These are phyloP conservation scores for Plutomurus gul DNA, from an alignment of 1,140 invertebrate genomes.

Conservation along the genomic window DNA sequence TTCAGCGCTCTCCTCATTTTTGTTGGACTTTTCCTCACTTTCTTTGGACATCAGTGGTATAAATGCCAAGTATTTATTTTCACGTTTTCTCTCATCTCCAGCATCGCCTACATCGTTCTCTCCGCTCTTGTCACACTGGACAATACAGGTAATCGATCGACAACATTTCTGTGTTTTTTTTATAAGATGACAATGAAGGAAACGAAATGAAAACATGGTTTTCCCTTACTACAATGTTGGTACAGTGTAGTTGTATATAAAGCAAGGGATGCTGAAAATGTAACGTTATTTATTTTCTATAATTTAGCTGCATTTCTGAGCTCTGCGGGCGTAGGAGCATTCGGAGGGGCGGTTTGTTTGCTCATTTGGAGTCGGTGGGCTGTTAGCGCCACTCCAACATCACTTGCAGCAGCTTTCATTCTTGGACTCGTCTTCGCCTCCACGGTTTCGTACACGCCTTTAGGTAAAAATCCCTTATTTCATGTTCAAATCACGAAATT, in stretches of 20 bases:
- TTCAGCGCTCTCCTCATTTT: slow-evolving; percentile 63
- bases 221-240: no score
- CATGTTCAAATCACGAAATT: slow-evolving; percentile 25
- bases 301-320: slow-evolving; percentile 30
- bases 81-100: slow-evolving; percentile 54
- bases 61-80: slow-evolving; percentile 65
- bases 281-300: slow-evolving; percentile 17
- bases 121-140: neutral
- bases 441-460: slow-evolving; percentile 62
- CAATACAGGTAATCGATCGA: slow-evolving; percentile 38
- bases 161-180: no score
- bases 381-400: slow-evolving; percentile 63
- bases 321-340: slow-evolving; percentile 56
- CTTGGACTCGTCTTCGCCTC: slow-evolving; percentile 64
- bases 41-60: slow-evolving; percentile 68
- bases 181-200: neutral
- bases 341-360: slow-evolving; percentile 62
- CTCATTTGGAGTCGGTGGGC: slow-evolving; percentile 64
- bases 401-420: slow-evolving; percentile 61
- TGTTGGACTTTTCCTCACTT: slow-evolving; percentile 65
- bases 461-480: slow-evolving; percentile 61
- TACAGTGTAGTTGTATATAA: no score
- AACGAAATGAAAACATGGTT: no score
- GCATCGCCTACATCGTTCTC: slow-evolving; percentile 55
- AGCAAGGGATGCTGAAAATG: no score